Conservation (phyloP, 2,888 invertebrate genomes). For the Euzophera pinguis region DNA sequence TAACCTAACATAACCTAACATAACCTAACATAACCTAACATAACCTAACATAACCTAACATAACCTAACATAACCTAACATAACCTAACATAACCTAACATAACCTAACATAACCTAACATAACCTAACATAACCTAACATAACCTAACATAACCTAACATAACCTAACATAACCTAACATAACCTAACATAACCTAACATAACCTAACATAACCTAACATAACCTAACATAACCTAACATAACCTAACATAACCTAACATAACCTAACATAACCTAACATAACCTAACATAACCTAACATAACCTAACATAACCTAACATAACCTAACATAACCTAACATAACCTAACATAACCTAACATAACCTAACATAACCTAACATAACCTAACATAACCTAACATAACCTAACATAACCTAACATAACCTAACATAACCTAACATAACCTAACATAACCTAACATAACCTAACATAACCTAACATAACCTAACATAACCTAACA, state of each 20-base stretch:
- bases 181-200: constrained; percentile 11
- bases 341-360: no score
- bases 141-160: no score
- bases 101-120: no score
- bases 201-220: constrained; percentile 13
- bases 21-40: constrained; percentile 14
- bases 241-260: constrained; percentile 2
- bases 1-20: constrained; percentile 13
- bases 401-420: constrained; percentile 13
- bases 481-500: constrained; percentile 6
- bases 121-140: no score
- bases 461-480: constrained; percentile 11
- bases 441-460: constrained; percentile 2
- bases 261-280: constrained; percentile 11
- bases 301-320: no score
- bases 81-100: constrained; percentile 6
- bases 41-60: constrained; percentile 2
- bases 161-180: constrained; percentile 15
- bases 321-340: no score
- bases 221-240: constrained; percentile 14
- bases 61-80: constrained; percentile 11
- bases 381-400: constrained; percentile 11
- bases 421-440: constrained; percentile 14
- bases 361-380: constrained; percentile 15
- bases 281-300: constrained; percentile 6